Conservation (phyloP, 1,140 invertebrate species). For the Brachionus angularis region DNA sequence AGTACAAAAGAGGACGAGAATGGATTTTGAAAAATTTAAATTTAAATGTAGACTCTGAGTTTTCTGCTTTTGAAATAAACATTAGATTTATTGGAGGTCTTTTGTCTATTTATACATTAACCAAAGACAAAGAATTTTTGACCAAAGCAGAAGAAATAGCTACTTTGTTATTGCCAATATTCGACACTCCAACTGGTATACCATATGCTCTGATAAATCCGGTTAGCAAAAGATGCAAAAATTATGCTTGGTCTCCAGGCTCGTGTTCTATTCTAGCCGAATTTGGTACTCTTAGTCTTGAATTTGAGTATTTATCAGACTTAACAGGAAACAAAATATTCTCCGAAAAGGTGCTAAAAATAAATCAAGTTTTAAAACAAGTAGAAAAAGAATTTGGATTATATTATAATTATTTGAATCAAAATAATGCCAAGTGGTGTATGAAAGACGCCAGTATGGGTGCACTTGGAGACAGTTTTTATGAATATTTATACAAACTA, state of each 20-base stretch:
- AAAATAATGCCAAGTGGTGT: conserved; percentile 92
- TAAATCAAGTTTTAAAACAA: conserved; percentile 47
- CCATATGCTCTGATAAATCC: conserved; percentile 88
- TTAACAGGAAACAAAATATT: conserved; percentile 87
- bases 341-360: conserved; percentile 67
- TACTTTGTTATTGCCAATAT: conserved; percentile 88
- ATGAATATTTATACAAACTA: conserved; percentile 93
- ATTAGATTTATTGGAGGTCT: conserved; percentile 95
- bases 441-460: conserved; percentile 93
- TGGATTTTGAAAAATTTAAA: conserved; percentile 86
- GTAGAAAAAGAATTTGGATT: conserved; percentile 74
- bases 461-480: conserved; percentile 94
- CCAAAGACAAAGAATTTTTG: no score
- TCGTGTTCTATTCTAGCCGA: conserved; percentile 94
- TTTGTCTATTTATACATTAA: conserved; percentile 83
- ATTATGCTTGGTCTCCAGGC: conserved; percentile 93
- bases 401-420: conserved; percentile 96
- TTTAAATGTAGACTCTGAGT: conserved; percentile 74
- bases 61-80: conserved; percentile 97
- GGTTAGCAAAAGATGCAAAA: conserved; percentile 69
- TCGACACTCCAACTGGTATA: conserved; percentile 93
- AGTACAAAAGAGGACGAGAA: conserved; percentile 83
- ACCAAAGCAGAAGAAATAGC: conserved; percentile 86
- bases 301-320: conserved; percentile 90
- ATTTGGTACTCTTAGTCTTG: conserved; percentile 91